Percentiles rank a stretch among this genome's conserved stretches.
These are phyloP conservation scores for Catocala nupta DNA, from an alignment of 2,888 invertebrate genomes.

Conservation along the genomic window DNA sequence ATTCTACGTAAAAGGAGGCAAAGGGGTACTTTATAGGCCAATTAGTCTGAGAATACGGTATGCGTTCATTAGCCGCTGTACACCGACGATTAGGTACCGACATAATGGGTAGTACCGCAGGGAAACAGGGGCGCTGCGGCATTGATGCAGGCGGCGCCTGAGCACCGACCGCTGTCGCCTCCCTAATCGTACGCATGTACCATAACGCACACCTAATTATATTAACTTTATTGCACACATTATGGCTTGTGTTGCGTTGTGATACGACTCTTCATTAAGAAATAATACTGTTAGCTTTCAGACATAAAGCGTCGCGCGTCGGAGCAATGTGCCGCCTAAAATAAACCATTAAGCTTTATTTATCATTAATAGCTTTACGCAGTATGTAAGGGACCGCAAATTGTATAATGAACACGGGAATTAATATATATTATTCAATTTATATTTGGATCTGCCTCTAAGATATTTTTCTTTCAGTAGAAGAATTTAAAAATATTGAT, in stretches of 20 bases:
- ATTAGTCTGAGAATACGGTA: slow-evolving; percentile 73
- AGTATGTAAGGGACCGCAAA: slow-evolving; percentile 10
- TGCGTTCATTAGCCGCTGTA: slow-evolving; percentile 68
- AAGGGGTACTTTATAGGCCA: slow-evolving; percentile 71
- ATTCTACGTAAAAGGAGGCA: slow-evolving; percentile 57
- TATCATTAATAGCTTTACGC: slow-evolving; percentile 24
- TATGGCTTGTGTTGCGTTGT: slow-evolving; percentile 58
- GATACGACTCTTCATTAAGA: slow-evolving; percentile 62
- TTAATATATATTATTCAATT: slow-evolving; percentile 15
- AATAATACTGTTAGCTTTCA: slow-evolving; percentile 50
- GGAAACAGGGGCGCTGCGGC: slow-evolving; percentile 17
- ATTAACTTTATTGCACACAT: slow-evolving; percentile 68
- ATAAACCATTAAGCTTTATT: slow-evolving; percentile 36
- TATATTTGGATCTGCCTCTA: not conserved
- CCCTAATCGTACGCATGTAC: slow-evolving; percentile 36
- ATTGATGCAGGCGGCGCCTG: slow-evolving; percentile 5
- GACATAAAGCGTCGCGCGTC: slow-evolving; percentile 11
- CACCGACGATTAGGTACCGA: slow-evolving; percentile 58
- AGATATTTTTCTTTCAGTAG: too few species aligned
- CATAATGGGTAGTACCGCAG: slow-evolving; percentile 32
- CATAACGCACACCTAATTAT: slow-evolving; percentile 63
- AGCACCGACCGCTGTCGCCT: slow-evolving; percentile 2
- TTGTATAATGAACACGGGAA: slow-evolving; percentile 13
- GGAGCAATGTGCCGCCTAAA: slow-evolving; percentile 28
- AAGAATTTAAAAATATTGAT: too few species aligned